Conservation (phyloP, 2,888 invertebrate species). For the Calliopum simillimum region DNA sequence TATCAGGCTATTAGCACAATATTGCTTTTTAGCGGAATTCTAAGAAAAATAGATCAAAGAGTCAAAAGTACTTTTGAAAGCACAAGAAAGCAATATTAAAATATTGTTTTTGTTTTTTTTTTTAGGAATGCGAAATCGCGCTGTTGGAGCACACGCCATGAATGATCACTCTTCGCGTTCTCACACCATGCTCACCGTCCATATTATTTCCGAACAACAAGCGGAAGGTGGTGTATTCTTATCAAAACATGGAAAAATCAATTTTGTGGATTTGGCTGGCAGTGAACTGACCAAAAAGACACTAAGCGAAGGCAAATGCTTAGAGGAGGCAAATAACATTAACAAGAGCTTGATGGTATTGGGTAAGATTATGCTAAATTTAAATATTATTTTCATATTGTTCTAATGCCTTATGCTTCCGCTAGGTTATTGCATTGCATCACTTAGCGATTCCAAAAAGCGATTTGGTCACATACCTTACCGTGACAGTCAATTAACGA, state of each 20-base stretch:
- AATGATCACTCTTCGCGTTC: conserved; percentile 94
- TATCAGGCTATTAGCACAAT: too few species aligned
- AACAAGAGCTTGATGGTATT: conserved; percentile 95
- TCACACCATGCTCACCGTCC: conserved; percentile 84
- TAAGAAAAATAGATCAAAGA: too few species aligned
- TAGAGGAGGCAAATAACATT: conserved; percentile 96
- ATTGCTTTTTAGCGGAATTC: too few species aligned
- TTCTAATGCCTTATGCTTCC: conserved; percentile 30
- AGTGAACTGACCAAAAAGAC: conserved; percentile 96
- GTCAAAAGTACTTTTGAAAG: too few species aligned
- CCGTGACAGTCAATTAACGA: conserved; percentile 93
- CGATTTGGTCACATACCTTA: conserved; percentile 91
- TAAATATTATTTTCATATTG: background rate
- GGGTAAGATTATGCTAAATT: conserved; percentile 71
- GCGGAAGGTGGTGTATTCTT: conserved; percentile 86
- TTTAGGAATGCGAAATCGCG: conserved; percentile 88
- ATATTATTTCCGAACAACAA: conserved; percentile 87
- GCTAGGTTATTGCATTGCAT: conserved; percentile 95
- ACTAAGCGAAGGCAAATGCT: conserved; percentile 85
- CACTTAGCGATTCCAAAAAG: conserved; percentile 84
- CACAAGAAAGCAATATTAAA: too few species aligned
- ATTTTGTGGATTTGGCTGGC: conserved; percentile 96
- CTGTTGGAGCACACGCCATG: conserved; percentile 91
- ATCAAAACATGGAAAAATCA: conserved; percentile 92
- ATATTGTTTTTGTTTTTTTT: background rate